phyloP scores from a whole-genome alignment of 2,113 vertebrate species.

The Ictalurus punctatus region DNA sequence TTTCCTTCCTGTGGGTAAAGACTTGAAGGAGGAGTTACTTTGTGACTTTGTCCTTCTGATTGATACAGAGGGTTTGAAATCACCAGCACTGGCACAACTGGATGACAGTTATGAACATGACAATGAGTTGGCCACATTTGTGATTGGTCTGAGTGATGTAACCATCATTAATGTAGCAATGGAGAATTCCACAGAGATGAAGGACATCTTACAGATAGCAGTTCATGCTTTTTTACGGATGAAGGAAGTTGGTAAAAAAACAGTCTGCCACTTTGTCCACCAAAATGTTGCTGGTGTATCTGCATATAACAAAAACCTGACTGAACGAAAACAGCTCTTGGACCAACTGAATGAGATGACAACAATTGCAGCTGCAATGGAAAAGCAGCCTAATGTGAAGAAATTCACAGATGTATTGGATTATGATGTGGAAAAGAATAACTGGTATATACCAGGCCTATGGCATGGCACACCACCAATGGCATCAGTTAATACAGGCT shows the following conservation, averaged over 20 bases:
- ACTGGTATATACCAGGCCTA: constrained; percentile 70
- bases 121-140: constrained; percentile 74
- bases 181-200: constrained; percentile 62
- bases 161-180: constrained; percentile 71
- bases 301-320: constrained; percentile 58
- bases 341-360: constrained; percentile 69
- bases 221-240: constrained; percentile 64
- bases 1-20: constrained; percentile 56
- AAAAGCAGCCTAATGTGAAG: constrained; percentile 51
- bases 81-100: constrained; percentile 53
- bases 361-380: constrained; percentile 64
- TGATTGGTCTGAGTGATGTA: constrained; percentile 77
- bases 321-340: constrained; percentile 63
- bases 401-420: constrained; percentile 65
- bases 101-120: constrained; percentile 67
- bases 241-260: constrained; percentile 66
- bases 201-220: constrained; percentile 63
- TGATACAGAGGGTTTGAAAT: constrained; percentile 66
- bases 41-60: constrained; percentile 67
- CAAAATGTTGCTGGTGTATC: constrained; percentile 71
- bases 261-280: constrained; percentile 75
- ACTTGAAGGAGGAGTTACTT: constrained; percentile 53
- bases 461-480: constrained; percentile 72
- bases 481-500: constrained; percentile 68
- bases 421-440: constrained; percentile 59